These are phyloP conservation scores for Hydrolagus colliei DNA, from an alignment of 2,797 vertebrate genomes.

Conservation along the genomic window DNA sequence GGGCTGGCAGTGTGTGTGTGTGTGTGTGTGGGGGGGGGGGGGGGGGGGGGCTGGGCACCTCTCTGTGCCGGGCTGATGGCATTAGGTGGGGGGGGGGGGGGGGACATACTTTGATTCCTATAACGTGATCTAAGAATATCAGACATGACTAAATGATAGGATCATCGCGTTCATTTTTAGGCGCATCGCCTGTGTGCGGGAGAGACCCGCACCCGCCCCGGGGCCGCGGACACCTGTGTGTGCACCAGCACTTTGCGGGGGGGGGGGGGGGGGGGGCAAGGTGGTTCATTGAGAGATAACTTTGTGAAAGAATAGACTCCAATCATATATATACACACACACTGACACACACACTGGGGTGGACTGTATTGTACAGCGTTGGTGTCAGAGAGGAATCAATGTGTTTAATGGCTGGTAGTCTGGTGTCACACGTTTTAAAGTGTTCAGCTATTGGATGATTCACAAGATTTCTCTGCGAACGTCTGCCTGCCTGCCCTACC, in stretches of 20 bases:
- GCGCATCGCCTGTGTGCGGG: neutral
- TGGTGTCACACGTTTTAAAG: neutral
- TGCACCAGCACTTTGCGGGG: neutral
- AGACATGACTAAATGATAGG: constrained; percentile 29
- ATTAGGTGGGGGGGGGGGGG: no score
- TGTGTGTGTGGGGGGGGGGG: no score
- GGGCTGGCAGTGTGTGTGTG: no score
- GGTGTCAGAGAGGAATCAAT: neutral
- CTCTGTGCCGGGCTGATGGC: no score
- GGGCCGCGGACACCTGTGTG: neutral
- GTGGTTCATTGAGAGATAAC: neutral
- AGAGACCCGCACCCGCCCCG: neutral
- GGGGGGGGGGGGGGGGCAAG: neutral
- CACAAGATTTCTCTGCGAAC: neutral
- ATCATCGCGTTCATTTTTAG: constrained; percentile 20
- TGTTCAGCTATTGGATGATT: constrained; percentile 4
- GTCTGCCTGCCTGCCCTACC: no score
- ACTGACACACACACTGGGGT: neutral
- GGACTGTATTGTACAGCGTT: neutral
- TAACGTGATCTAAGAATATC: constrained; percentile 30
- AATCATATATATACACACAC: neutral
- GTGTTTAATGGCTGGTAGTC: neutral
- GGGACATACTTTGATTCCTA: constrained; percentile 26
- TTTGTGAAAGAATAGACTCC: neutral
- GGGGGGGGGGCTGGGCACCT: no score